Evolutionary conservation across 2,888 invertebrate genomes (phyloP), one percentile per base, ranked within the genome.

Genomic region (Sphecodes monilicornis): DNA sequence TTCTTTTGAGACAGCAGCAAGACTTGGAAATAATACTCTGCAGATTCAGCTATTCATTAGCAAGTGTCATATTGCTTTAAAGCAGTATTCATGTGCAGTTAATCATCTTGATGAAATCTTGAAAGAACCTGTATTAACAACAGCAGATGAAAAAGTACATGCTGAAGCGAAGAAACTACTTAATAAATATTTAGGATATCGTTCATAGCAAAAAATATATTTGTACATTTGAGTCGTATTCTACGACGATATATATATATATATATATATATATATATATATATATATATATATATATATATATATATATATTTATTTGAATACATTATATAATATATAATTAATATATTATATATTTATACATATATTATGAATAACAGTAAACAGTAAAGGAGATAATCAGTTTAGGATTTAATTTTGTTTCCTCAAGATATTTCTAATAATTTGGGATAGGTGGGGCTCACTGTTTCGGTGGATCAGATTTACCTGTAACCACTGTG

Each of bases 31-130:
- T 46, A 96, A 96, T 8, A 70, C 41, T 18, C 70, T 43, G n/a
- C 32, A 96, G 89, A 97, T 96, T 91, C 95, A 95, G 82, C 88
- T 96, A 80, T 95, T 95, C 80, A 93, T 97, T 74, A 96, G 96
- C 26, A 96, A 97, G 93, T 96, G 96, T 90, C 95, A 96, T 82
- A 94, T 96, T 82, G 95, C 95, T 32, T 90, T 95, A 83, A 95
- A 95, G 41, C 94, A 96, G n/a, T 95, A 95, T 88, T 86, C 94
- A 36, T 94, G 95, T 57, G 96, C 96, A 8, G 91, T 96, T 1
- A 88, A 95, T 41, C 96, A 95, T 95, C 93, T 97, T 69, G 94
- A 95, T 26, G 84, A 90, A 86, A 82, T 93, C 43, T 73, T 82
- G 18, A 88, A 91, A 32, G 41, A 90, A 54, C 82, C 91, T 13